These are phyloP conservation scores for Pholis gunnellus DNA, from an alignment of 2,113 vertebrate genomes.

Conservation along the genomic window DNA sequence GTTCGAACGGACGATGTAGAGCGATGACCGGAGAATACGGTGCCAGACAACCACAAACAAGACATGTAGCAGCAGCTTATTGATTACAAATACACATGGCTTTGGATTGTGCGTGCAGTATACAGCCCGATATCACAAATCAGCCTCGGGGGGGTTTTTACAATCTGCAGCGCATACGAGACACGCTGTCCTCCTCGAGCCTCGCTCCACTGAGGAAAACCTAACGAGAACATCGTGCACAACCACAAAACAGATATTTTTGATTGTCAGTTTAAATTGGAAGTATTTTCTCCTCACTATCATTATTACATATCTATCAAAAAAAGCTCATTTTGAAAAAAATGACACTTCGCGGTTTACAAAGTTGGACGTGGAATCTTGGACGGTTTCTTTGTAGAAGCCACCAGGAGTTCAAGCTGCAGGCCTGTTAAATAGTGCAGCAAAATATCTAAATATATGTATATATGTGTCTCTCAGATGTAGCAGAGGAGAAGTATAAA, in stretches of 20 bases:
- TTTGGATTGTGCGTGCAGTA: not conserved
- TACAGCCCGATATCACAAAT: not conserved
- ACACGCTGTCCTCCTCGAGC: too few relatives aligned
- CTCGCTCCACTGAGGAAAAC: too few relatives aligned
- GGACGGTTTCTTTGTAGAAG: slow-evolving; percentile 17
- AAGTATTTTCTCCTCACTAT: not conserved
- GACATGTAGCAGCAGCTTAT: slow-evolving; percentile 10
- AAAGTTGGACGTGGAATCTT: slow-evolving; percentile 49
- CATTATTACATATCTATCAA: too few relatives aligned
- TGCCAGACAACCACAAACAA: slow-evolving; percentile 33
- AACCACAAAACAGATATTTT: not conserved
- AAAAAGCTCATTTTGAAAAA: slow-evolving; percentile 25
- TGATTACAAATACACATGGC: slow-evolving; percentile 30
- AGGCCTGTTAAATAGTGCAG: slow-evolving; percentile 49
- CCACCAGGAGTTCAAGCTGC: slow-evolving; percentile 42
- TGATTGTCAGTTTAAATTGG: slow-evolving; percentile 26
- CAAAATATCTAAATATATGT: too few relatives aligned
- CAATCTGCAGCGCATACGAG: too few relatives aligned
- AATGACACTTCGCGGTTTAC: slow-evolving; percentile 31
- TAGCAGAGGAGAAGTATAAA: slow-evolving; percentile 11
- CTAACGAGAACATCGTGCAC: too few relatives aligned
- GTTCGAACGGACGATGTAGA: not conserved
- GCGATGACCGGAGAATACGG: not conserved
- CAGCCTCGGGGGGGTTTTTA: not conserved
- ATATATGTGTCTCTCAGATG: too few relatives aligned